These are phyloP conservation scores for Megaceryle torquata DNA, from an alignment of 2,113 vertebrate species.

Conservation along the genomic window DNA sequence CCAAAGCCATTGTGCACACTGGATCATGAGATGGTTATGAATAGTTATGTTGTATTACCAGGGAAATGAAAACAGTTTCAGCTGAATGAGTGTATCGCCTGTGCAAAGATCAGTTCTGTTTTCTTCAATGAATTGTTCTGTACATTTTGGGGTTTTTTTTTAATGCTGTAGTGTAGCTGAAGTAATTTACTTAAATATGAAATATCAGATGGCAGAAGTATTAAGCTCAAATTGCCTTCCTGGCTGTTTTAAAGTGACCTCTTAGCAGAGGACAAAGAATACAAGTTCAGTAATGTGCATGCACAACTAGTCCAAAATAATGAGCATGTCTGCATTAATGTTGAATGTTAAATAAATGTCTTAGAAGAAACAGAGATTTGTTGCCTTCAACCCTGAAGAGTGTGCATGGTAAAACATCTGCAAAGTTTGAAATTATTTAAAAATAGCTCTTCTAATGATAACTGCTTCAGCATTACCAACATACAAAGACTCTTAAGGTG, in stretches of 20 bases:
- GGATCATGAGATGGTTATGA: not conserved
- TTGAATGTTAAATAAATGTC: not conserved
- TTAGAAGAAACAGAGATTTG: not conserved
- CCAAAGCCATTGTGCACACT: rapidly evolving
- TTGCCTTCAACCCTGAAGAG: not conserved
- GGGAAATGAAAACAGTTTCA: not conserved
- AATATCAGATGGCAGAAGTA: not conserved
- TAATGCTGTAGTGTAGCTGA: not conserved
- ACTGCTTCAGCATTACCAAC: not conserved
- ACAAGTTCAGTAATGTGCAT: not conserved
- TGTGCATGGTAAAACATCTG: not conserved
- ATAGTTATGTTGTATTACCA: not conserved
- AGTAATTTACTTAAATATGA: not conserved
- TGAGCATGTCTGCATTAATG: not conserved
- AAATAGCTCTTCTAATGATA: not conserved
- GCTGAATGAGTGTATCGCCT: not conserved
- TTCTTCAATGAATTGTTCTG: not conserved
- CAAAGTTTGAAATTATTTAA: not conserved
- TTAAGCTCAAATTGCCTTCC: not conserved
- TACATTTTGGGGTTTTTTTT: not conserved
- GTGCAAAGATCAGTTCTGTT: not conserved
- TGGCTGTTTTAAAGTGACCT: not conserved
- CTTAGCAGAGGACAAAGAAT: not conserved
- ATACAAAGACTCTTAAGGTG: not conserved
- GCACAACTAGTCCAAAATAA: not conserved